These are phyloP conservation scores for Lophotis ruficrista DNA, from an alignment of 2,113 vertebrate species.

Conservation along the genomic window DNA sequence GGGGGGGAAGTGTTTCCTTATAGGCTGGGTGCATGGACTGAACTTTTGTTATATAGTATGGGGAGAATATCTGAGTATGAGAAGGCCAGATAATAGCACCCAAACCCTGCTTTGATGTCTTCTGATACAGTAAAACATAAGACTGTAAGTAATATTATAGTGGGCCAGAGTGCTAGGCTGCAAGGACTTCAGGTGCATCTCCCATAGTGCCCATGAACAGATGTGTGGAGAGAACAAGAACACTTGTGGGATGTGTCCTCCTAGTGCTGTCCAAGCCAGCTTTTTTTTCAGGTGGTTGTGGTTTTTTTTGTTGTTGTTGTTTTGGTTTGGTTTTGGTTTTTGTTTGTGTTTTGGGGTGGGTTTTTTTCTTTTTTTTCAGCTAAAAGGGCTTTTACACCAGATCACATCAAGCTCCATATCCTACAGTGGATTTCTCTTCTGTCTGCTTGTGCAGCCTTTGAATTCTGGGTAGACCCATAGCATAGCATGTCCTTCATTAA, in stretches of 20 bases:
- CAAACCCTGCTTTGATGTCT: background rate
- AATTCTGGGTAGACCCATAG: background rate
- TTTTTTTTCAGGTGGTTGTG: too few relatives aligned
- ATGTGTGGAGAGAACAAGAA: background rate
- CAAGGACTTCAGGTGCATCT: background rate
- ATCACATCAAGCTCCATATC: background rate
- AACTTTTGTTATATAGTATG: background rate
- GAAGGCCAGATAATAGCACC: background rate
- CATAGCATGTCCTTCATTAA: accelerated
- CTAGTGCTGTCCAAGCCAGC: background rate
- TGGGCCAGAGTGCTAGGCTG: background rate
- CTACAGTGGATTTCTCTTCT: background rate
- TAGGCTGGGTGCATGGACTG: background rate
- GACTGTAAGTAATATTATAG: background rate
- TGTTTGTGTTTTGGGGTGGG: too few relatives aligned
- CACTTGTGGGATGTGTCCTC: background rate
- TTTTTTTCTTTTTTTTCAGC: too few relatives aligned
- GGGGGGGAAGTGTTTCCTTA: background rate
- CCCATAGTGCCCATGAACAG: background rate
- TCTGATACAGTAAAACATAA: background rate
- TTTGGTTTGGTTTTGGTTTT: too few relatives aligned
- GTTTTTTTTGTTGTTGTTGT: too few relatives aligned
- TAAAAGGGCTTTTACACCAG: background rate
- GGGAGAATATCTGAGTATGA: background rate
- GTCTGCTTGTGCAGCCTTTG: background rate